Evolutionary conservation across 1,140 invertebrate genomes (phyloP).

Genomic region (Belonocnema kinseyi): DNA sequence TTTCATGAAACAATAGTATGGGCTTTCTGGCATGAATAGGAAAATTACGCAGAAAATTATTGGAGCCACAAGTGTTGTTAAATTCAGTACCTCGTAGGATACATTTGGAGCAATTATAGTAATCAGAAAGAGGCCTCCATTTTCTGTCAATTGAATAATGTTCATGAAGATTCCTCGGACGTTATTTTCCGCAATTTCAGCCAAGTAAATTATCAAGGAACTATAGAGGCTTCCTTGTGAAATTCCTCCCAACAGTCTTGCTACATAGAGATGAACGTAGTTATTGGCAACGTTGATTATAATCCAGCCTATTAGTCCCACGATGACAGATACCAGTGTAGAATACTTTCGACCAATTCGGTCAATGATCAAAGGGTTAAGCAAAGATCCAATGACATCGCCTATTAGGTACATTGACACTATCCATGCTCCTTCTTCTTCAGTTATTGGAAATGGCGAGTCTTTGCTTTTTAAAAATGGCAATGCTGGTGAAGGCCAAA

Average conservation of each 20-base stretch:
- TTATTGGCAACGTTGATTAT: neutral
- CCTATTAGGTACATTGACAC: slow-evolving; percentile 8
- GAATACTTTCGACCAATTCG: slow-evolving; percentile 3
- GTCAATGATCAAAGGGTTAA: neutral
- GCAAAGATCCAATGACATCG: neutral
- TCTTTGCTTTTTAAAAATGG: neutral
- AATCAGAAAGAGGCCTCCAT: neutral
- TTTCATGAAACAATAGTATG: neutral
- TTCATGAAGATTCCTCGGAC: neutral
- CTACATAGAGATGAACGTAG: neutral
- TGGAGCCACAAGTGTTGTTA: neutral
- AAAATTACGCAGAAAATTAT: neutral
- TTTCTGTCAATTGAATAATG: neutral
- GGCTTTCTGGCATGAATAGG: neutral
- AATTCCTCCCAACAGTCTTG: neutral
- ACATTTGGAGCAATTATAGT: neutral
- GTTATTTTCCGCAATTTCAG: neutral
- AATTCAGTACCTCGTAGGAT: neutral
- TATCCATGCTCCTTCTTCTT: neutral
- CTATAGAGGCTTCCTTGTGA: neutral
- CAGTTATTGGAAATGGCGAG: neutral
- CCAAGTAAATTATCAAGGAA: neutral
- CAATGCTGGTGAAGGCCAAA: neutral
- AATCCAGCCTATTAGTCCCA: neutral
- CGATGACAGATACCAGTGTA: neutral